Percentiles rank a stretch among this genome's conserved stretches.
These are phyloP conservation scores for Drosophila malerkotliana DNA, from an alignment of 1,140 invertebrate genomes.

Conservation along the genomic window DNA sequence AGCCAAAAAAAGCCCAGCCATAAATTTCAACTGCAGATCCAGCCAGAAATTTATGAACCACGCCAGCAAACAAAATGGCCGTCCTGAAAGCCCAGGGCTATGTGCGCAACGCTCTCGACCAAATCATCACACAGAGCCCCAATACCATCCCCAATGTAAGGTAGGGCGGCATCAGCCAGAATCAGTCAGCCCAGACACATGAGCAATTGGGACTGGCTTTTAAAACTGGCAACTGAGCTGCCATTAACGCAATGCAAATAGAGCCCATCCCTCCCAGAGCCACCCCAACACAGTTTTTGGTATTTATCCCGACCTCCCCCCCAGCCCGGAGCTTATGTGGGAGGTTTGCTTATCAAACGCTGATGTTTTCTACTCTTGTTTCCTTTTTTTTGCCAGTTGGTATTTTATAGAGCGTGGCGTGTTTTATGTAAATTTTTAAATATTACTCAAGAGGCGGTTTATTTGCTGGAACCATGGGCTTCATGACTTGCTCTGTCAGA, in stretches of 20 bases:
- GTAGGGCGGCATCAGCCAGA: not conserved
- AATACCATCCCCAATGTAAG: not conserved
- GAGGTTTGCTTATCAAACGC: constrained; percentile 35
- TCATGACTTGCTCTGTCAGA: constrained; percentile 16
- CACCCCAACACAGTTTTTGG: not conserved
- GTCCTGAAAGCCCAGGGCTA: constrained; percentile 41
- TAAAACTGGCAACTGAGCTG: constrained; percentile 57
- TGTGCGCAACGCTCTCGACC: constrained; percentile 56
- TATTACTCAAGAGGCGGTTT: constrained; percentile 47
- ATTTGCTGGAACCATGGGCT: constrained; percentile 36
- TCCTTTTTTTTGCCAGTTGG: constrained; percentile 34
- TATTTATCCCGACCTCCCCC: not conserved
- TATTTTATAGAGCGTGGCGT: constrained; percentile 69
- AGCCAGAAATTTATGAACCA: constrained; percentile 51
- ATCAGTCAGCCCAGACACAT: constrained; percentile 22
- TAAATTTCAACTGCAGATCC: constrained; percentile 44
- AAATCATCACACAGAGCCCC: constrained; percentile 15
- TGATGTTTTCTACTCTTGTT: constrained; percentile 26
- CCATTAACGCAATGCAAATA: constrained; percentile 74
- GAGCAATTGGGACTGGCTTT: constrained; percentile 57
- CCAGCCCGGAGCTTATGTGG: not conserved
- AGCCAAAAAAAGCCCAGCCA: constrained; percentile 43
- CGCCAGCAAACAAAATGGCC: constrained; percentile 53
- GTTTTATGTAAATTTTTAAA: constrained; percentile 74
- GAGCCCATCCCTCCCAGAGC: constrained; percentile 8